Base-by-base conservation (phyloP, 1,140 invertebrate species). In the Drosophila kepulauana region DNA sequence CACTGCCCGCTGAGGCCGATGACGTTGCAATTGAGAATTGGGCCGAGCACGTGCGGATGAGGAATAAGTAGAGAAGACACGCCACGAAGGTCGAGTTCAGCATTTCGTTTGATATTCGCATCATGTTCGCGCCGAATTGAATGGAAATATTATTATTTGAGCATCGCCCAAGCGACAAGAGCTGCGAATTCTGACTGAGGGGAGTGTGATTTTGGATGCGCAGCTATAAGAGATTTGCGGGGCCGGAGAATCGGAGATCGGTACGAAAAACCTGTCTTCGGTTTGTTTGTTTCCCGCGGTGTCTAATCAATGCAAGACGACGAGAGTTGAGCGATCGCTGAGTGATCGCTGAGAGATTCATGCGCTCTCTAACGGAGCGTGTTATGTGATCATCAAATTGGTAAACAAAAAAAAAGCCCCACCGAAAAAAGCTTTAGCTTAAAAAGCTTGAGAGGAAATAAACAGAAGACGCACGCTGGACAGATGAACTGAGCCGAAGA, bases 261-360 rank as follows among this genome's bases (percentile, higher is more conserved):
- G n/a, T 66, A 75, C 65, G 64, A 45, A 61, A 87, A 88, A 87
- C 82, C 82, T 71, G 84, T 87, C 80, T 49, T 58, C 52, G 58
- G 5, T 52, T 71, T 59, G 25, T 51, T 64, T 70, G 33, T 58
- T 41, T 45, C 48, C 11, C 11, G 25, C 38, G 51, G 45, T 65
- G 33, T 57, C 71, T 70, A 75, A 75, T 70, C 67, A 70, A 57
- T 57, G 35, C 66, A 33, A 46, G 49, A 51, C 35, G 35, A 4
- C 20, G 20, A 25, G 20, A 38, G 6, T 46, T 59, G 69, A 66
- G 54, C 56, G 45, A 58, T 13, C 11, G 46, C 8, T 33, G 51
- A 57, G 71, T 2, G 51, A 61, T 48, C 61, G 2, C 35, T 45
- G 30, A n/a, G 30, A 8, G 62, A 46, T 59, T 52, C 7, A 16